Conservation (phyloP, 2,888 invertebrate species). For the Acleris sparsana region DNA sequence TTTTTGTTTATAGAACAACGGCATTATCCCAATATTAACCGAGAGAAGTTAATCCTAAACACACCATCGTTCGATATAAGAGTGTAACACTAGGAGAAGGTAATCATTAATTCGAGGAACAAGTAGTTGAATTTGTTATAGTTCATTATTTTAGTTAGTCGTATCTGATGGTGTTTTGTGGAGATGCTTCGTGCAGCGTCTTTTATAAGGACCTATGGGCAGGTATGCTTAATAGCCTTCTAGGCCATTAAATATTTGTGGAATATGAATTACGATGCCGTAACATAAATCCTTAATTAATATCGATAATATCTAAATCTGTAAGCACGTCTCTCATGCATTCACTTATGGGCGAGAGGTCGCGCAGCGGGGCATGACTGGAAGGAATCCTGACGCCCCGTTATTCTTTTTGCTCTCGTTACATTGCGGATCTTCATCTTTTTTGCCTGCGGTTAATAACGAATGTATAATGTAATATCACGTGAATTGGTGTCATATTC, state of each 20-base stretch:
- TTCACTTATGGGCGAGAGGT: conserved; percentile 28
- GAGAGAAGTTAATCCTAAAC: conserved; percentile 52
- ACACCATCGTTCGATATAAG: conserved; percentile 63
- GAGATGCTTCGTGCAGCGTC: conserved; percentile 76
- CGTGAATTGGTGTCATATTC: conserved; percentile 7
- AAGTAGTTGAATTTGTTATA: conserved; percentile 43
- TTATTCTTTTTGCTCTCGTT: conserved; percentile 71
- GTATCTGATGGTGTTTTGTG: conserved; percentile 42
- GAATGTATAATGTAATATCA: conserved; percentile 41
- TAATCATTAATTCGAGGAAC: conserved; percentile 37
- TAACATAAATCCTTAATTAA: too few relatives aligned
- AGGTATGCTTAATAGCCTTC: conserved; percentile 52
- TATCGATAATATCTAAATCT: too few relatives aligned
- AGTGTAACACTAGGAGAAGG: conserved; percentile 29
- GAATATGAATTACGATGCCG: too few relatives aligned
- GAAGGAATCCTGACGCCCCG: conserved; percentile 69
- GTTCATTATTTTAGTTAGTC: conserved; percentile 17
- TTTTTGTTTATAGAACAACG: conserved; percentile 61
- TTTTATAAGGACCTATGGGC: conserved; percentile 71
- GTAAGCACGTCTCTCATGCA: neutral
- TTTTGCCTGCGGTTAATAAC: conserved; percentile 47
- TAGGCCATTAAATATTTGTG: neutral
- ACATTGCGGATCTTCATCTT: conserved; percentile 65
- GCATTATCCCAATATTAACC: conserved; percentile 64
- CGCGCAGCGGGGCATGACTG: conserved; percentile 45